phyloP scores from a whole-genome alignment of 2,888 invertebrate species.

The Molorchus minor region DNA sequence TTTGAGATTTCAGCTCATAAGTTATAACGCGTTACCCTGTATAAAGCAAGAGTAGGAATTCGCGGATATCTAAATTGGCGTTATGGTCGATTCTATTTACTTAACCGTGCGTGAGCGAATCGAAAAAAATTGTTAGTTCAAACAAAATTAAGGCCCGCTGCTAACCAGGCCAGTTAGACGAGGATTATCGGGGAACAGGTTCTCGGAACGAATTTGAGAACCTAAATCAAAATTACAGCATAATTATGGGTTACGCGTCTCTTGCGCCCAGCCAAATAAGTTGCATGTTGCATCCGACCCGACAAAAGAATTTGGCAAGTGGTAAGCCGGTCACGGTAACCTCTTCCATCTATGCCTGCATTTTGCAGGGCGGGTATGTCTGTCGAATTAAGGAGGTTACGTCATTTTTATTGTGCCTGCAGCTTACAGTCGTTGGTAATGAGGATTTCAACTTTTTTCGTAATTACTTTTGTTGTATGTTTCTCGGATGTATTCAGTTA shows the following conservation, averaged over 20 bases:
- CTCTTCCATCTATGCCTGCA: conserved; percentile 8
- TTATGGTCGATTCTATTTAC: not conserved
- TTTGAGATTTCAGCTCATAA: too few relatives aligned
- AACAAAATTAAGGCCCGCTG: conserved; percentile 21
- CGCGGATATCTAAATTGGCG: too few relatives aligned
- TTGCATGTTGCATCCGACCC: conserved; percentile 25
- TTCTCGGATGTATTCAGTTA: too few relatives aligned
- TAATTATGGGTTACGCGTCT: conserved; percentile 26
- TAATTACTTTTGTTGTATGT: too few relatives aligned
- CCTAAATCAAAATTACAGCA: conserved; percentile 27
- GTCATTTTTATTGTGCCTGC: too few relatives aligned
- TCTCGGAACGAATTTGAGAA: conserved; percentile 25
- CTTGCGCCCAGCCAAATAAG: conserved; percentile 24
- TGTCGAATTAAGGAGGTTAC: not conserved
- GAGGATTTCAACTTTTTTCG: too few relatives aligned
- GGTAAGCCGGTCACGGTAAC: conserved; percentile 29
- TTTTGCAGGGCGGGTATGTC: conserved; percentile 1
- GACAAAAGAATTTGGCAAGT: conserved; percentile 31
- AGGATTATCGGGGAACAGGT: conserved; percentile 21
- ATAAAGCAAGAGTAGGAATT: too few relatives aligned
- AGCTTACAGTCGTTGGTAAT: too few relatives aligned
- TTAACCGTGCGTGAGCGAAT: conserved; percentile 11
- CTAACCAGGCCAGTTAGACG: conserved; percentile 26
- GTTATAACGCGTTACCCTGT: too few relatives aligned
- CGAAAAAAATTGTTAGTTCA: conserved; percentile 3